Evolutionary conservation across 1,140 invertebrate species (phyloP).

Genomic region (Caenorhabditis brenneri): DNA sequence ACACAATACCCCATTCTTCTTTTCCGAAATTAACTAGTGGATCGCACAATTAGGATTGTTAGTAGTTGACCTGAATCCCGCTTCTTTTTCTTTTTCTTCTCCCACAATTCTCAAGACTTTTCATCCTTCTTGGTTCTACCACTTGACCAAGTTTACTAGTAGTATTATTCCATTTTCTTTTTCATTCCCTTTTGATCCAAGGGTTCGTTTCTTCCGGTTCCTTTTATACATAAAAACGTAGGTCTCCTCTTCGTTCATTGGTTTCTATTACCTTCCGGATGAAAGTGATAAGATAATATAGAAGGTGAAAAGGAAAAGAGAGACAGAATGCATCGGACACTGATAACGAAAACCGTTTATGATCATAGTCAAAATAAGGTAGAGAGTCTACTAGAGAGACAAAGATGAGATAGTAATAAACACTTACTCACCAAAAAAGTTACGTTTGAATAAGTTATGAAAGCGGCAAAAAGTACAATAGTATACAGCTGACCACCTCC

Average conservation of each 20-base stretch:
- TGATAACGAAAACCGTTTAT: background rate
- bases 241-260: background rate
- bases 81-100: background rate
- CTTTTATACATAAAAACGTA: background rate
- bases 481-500: no score
- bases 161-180: background rate
- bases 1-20: background rate
- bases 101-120: background rate
- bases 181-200: background rate
- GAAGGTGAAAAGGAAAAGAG: background rate
- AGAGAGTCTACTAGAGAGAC: background rate
- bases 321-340: background rate
- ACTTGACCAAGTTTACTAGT: slow-evolving; percentile 22
- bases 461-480: no score
- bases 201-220: background rate
- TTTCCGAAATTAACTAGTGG: slow-evolving; percentile 28
- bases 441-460: no score
- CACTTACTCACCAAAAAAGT: background rate
- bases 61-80: slow-evolving; percentile 40
- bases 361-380: background rate
- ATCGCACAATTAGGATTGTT: slow-evolving; percentile 40
- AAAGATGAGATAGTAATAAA: background rate
- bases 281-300: slow-evolving; percentile 20
- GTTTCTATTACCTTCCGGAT: slow-evolving; percentile 19
- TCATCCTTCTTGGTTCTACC: background rate